phyloP scores from a whole-genome alignment of 1,140 invertebrate species.

The Ceratosolen solmsi region DNA sequence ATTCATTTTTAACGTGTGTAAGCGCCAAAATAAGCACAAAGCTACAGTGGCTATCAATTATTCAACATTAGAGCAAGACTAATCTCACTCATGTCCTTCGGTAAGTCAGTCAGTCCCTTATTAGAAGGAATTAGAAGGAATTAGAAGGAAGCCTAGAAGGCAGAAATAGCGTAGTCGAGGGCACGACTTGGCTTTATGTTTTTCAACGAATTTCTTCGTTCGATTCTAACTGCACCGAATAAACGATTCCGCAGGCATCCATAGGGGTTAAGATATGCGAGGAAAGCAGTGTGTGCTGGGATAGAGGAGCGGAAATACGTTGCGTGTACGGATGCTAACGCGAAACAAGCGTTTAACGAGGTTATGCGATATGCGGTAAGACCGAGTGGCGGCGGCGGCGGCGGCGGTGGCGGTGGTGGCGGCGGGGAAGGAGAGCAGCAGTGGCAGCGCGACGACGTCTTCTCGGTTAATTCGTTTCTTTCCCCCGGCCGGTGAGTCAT shows the following conservation, averaged over 20 bases:
- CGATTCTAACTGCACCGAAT: neutral
- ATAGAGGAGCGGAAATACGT: conserved; percentile 24
- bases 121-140: no score
- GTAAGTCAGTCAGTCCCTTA: no score
- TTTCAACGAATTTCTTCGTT: neutral
- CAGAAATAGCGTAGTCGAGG: neutral
- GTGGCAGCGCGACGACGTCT: conserved; percentile 38
- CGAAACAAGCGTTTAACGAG: conserved; percentile 55
- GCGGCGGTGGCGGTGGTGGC: neutral
- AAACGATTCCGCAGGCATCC: neutral
- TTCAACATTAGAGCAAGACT: no score
- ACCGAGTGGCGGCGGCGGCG: neutral
- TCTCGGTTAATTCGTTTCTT: conserved; percentile 56
- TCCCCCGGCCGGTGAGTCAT: conserved; percentile 60
- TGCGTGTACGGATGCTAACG: conserved; percentile 15
- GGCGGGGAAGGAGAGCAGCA: conserved; percentile 47
- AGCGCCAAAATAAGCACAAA: no score
- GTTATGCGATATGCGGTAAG: conserved; percentile 58
- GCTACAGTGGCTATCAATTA: no score
- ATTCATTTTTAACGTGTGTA: no score
- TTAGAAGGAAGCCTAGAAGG: neutral
- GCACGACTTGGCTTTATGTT: neutral
- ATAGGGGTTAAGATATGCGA: conserved; percentile 11
- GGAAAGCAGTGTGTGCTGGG: neutral
- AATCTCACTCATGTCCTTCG: no score